Evolutionary conservation across 2,797 vertebrate species (phyloP), one percentile per base, ranked within the genome.

Genomic region (Austrolebias charrua): DNA sequence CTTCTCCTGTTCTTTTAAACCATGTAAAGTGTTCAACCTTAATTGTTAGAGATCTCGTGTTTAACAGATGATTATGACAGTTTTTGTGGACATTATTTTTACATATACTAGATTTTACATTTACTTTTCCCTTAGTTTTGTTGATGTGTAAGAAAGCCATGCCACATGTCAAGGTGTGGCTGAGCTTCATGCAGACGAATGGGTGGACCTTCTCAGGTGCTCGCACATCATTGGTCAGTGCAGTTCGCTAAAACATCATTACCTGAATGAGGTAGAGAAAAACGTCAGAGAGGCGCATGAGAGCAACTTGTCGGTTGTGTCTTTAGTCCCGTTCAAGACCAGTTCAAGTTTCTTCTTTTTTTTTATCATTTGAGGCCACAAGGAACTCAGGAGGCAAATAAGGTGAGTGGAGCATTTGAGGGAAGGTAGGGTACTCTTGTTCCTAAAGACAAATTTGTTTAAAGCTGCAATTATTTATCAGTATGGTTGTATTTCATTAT

Each of bases 231-330:
- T 96, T 95, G 95, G 95, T 60, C 75, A 62, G 5, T 15, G 50
- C 45, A 28, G 10, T 69, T 82, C 86, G 89, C 91, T 94, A 92
- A 94, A 93, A 85, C 76, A 80, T 89, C 81, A 85, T 83, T 91
- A 92, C 85, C 90, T 91, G 88, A 81, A 76, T 82, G 88, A 92
- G 92, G 89, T 93, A 70, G 87, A 85, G 91, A 92, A 95, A 95
- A 94, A 93, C 93, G 90, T 78, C 86, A 85, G 81, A 80, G 73
- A 67, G 79, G 81, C 90, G 85, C 82, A 75, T 71, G 66, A 55
- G 53, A 57, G 73, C 79, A 49, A 35, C 67, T 50, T 35, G 65
- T 69, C 72, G 69, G 80, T 52, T 51, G 72, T 31, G 6, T 38
- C 66, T 57, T 56, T 66, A 55, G 43, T 2, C 44, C 38, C 47